Base-by-base conservation (phyloP, 2,888 invertebrate genomes). In the Drosophila helvetica region DNA sequence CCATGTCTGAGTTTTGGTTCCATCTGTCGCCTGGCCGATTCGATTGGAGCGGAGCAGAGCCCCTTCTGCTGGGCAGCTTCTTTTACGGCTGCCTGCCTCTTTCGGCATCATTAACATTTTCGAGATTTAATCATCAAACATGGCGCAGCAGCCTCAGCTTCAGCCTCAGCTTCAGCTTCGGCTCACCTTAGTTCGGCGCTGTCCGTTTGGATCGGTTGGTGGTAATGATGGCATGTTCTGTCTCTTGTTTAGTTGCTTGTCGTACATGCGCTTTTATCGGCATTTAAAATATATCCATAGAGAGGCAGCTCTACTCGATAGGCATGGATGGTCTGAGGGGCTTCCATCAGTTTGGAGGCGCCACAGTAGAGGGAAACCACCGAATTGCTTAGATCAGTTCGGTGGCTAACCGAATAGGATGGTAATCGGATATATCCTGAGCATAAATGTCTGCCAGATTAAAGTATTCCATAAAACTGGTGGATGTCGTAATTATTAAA, bases 71-170 rank as follows among this genome's bases (percentile, higher is more conserved):
- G 52, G 51, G 56, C 22, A 22, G 22, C 38, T 69, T 77, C 48
- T 74, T 83, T 80, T 76, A 83, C 76, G 65, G 80, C 82, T 72
- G 76, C 80, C 82, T 72, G 76, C 80, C 53, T 82, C 80, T 63
- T 67, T 65, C 85, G 86, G 84, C 87, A 75, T 86, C 88, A 86
- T 88, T 86, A 86, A 88, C 81, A 88, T 88, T 86, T 88, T 77
- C 85, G 74, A 86, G 90, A 89, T 90, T 89, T 88, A 80, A 89
- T 90, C 89, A 83, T 89, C 83, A 86, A 88, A 88, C 80, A 85
- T 86, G 90, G 89, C 89, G 90, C 90, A 83, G n/a, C n/a, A n/a
- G n/a, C n/a, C n/a, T n/a, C n/a, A n/a, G 64, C 50, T 46, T 48
- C 73, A 50, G 46, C 38, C 38, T 43, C 66, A 45, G n/a, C 48